Evolutionary conservation across 1,140 invertebrate genomes (phyloP), one percentile per base, ranked within the genome.

Genomic region (Drosophila melanica): DNA sequence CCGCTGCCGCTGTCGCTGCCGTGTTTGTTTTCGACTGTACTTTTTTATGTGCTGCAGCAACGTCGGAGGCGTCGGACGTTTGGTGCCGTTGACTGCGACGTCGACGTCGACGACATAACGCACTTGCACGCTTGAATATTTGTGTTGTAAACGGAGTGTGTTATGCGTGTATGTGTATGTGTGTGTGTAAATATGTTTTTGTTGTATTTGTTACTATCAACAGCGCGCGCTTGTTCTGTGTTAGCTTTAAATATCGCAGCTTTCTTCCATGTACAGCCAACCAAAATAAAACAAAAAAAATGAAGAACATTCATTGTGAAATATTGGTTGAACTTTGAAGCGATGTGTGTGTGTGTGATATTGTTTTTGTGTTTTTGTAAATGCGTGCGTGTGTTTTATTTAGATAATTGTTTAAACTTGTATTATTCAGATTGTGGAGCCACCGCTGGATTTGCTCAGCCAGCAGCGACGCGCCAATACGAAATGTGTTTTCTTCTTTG

Each of bases 401-500:
- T 58, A 30, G 14, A 18, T 45, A 45, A 44, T 44, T 44, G 20
- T 45, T 33, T 10, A 12, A 35, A 42, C n/a, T 23, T 23, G 10
- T 55, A 12, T 59, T 9, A 42, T 51, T 9, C 79, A 92, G 97
- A 95, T 98, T 77, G 95, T 96, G 10, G 93, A 94, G 62, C 95
- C 95, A 6, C 94, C 94, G 16, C 93, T 94, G 65, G 95, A 96
- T 69, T 90, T 95, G 81, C 67, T 84, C 0, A 95, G 95, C 90
- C 94, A 94, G 75, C 94, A 95, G 50, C 72, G 68, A 23, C 95
- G 95, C 79, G 93, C 91, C 8, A 92, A 94, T 92, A 70, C 92
- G 97, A 95, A 97, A 79, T 98, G 97, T 93, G 96, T 98, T 68
- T 98, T 96, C 92, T 98, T 99, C 93, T 98, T 97, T 94, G 98